These are phyloP conservation scores for Cephus spinipes DNA, from an alignment of 2,888 invertebrate species.

Conservation along the genomic window DNA sequence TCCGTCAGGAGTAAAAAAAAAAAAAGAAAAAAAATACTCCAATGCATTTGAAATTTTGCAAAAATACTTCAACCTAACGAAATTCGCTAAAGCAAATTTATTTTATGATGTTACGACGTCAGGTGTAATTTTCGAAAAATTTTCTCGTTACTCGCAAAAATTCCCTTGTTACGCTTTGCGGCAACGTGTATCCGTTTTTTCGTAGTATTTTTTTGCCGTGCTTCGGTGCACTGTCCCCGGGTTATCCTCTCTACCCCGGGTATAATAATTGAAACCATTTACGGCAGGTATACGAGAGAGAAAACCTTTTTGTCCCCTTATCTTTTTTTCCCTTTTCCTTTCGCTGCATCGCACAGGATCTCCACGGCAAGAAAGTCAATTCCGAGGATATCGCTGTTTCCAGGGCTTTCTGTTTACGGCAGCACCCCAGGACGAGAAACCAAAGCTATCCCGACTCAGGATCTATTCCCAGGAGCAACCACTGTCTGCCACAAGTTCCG, in stretches of 20 bases:
- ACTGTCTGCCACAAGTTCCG: constrained; percentile 42
- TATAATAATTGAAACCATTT: constrained; percentile 23
- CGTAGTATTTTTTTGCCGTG: neutral
- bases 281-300: constrained; percentile 13
- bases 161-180: neutral
- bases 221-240: neutral
- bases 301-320: neutral
- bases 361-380: constrained; percentile 34
- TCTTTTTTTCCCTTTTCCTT: constrained; percentile 15
- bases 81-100: neutral
- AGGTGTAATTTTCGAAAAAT: neutral
- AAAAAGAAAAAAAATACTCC: neutral
- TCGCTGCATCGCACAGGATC: constrained; percentile 10
- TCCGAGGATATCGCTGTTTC: constrained; percentile 41
- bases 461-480: constrained; percentile 50
- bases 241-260: neutral
- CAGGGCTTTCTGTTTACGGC: constrained; percentile 41
- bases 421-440: constrained; percentile 27
- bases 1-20: neutral
- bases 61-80: neutral
- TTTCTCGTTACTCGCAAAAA: neutral
- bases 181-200: neutral
- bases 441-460: constrained; percentile 52
- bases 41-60: neutral
- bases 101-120: neutral